Base-by-base conservation (phyloP, 1,140 invertebrate species). In the Homalodisca vitripennis region DNA sequence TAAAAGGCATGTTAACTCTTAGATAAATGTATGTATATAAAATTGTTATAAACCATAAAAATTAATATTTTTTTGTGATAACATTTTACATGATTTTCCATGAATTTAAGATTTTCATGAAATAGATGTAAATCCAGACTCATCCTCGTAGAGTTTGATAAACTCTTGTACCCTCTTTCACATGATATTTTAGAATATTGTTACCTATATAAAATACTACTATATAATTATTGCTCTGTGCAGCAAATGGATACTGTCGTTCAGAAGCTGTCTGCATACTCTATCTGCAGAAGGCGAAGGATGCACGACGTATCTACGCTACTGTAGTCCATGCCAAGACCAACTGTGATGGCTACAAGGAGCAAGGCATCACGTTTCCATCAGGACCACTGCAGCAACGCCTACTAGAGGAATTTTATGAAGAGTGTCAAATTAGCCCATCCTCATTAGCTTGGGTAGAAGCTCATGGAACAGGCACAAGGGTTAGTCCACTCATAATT, bases 291-390 rank as follows among this genome's bases (percentile, higher is more conserved):
- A 93, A 92, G 75, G 84, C 87, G 0, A 88, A 89, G 72, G 81
- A 90, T 75, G 90, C 94, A 0, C 89, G 88, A 74, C 81, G 94
- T 64, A 82, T 92, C 6, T 95, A 95, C 75, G 87, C 88, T 0
- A 87, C 83, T 32, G 70, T 91, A 1, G 75, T 92, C 30, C 86
- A 92, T 68, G 84, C 84, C 1, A 91, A 89, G 75, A 87, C 83
- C 3, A 96, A 96, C 80, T 91, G 90, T 75, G 94, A 97, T 81
- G 94, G 94, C 0, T 93, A 89, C 79, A 97, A 97, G 78, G 86
- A 89, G 30, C 88, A 92, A 77, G 92, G 92, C 17, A 95, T 98
- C 69, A 97, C 94, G 0, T 98, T 93, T 77, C 96, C 96, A 0
- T 93, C 92, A 1, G 92, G 92, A 29, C 81, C 86, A 22, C 84